phyloP scores from a whole-genome alignment of 2,113 vertebrate species.

The Thalassarche chlororhynchos region DNA sequence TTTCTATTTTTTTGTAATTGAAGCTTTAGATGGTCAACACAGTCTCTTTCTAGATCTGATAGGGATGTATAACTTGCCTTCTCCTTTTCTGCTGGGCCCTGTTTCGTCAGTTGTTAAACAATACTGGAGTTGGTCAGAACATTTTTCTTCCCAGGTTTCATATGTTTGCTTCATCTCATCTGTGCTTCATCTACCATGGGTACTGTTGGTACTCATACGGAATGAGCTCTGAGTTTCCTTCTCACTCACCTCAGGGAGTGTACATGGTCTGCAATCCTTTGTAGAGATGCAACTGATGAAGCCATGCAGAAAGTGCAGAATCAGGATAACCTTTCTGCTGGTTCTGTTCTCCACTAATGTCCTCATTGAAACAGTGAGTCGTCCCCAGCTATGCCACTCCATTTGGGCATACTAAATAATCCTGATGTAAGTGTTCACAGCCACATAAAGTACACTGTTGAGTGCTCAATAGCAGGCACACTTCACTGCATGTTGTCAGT shows the following conservation, averaged over 20 bases:
- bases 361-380: not conserved
- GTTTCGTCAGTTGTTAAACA: not conserved
- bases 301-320: not conserved
- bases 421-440: slow-evolving; percentile 33
- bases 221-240: not conserved
- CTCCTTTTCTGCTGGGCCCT: not conserved
- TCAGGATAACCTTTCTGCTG: not conserved
- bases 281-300: not conserved
- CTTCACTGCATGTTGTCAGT: not conserved
- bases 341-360: not conserved
- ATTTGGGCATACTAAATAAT: slow-evolving; percentile 22
- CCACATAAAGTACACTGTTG: not conserved
- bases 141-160: not conserved
- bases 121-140: not conserved
- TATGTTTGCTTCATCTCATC: not conserved
- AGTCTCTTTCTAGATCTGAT: not conserved
- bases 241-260: accelerated
- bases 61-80: not conserved
- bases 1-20: not conserved
- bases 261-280: not conserved
- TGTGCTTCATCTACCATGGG: not conserved
- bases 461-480: not conserved
- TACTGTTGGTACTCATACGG: not conserved
- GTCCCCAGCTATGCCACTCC: not conserved
- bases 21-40: not conserved